These are phyloP conservation scores for Formica aserva DNA, from an alignment of 2,888 invertebrate species.

Conservation along the genomic window DNA sequence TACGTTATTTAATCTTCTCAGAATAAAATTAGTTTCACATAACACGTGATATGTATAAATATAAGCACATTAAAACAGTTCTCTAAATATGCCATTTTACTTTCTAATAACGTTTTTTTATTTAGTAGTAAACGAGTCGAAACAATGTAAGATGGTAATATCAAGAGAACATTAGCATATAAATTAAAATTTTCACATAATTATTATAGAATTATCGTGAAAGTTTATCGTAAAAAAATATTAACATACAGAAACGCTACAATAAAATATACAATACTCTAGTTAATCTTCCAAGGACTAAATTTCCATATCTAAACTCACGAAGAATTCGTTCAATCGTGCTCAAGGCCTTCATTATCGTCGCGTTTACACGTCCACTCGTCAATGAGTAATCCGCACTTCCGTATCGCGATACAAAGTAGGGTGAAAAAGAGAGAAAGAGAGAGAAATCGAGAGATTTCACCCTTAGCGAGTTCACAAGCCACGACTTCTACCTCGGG, in stretches of 20 bases:
- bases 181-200: constrained; percentile 44
- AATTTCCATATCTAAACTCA: constrained; percentile 25
- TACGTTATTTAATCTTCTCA: background rate
- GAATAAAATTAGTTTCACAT: background rate
- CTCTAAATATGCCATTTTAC: background rate
- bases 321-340: constrained; percentile 8
- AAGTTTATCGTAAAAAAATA: background rate
- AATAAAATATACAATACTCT: background rate
- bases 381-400: constrained; percentile 64
- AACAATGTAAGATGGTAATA: constrained; percentile 3
- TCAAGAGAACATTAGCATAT: constrained; percentile 31
- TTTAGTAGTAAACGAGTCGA: constrained; percentile 13
- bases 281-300: constrained; percentile 2
- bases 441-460: constrained; percentile 38
- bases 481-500: constrained; percentile 72
- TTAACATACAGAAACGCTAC: background rate
- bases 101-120: background rate
- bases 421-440: constrained; percentile 10
- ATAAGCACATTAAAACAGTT: background rate
- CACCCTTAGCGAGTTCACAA: constrained; percentile 72
- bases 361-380: constrained; percentile 41
- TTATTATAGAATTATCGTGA: constrained; percentile 28
- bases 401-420: constrained; percentile 61
- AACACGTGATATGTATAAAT: background rate
- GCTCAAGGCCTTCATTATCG: constrained; percentile 4